These are phyloP conservation scores for Mastomys natalensis DNA, from an alignment of 2,113 vertebrate genomes.

Conservation along the genomic window DNA sequence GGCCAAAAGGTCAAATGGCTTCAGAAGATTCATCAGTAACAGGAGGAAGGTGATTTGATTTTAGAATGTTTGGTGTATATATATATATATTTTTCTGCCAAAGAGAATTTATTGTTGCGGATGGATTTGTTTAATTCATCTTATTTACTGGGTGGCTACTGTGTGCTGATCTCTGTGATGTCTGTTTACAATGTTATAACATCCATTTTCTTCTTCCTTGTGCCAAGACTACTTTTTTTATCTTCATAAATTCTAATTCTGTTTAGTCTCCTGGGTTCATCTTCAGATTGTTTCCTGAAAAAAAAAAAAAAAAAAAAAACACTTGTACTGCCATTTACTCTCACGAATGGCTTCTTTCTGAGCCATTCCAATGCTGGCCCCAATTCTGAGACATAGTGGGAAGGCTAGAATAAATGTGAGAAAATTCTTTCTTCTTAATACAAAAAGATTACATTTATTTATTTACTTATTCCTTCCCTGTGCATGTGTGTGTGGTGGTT, in stretches of 20 bases:
- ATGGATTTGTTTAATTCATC: neutral
- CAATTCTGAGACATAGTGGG: constrained; percentile 33
- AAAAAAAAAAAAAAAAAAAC: neutral
- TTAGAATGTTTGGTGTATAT: neutral
- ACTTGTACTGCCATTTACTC: neutral
- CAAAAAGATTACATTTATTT: neutral
- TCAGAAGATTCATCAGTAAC: constrained; percentile 30
- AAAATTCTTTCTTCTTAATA: neutral
- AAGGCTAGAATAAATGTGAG: neutral
- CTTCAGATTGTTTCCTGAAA: constrained; percentile 27
- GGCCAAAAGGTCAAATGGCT: constrained; percentile 13
- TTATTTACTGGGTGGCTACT: constrained; percentile 27
- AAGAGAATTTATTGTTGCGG: constrained; percentile 16
- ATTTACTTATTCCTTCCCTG: neutral
- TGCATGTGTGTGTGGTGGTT: neutral
- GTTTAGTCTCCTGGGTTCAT: constrained; percentile 1
- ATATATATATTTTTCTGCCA: neutral
- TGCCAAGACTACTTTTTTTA: neutral
- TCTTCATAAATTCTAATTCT: constrained; percentile 49
- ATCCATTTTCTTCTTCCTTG: neutral
- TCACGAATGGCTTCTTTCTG: neutral
- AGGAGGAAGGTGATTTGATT: constrained; percentile 10
- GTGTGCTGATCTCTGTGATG: neutral
- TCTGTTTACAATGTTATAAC: neutral
- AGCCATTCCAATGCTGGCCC: neutral